Percentiles rank a stretch among this genome's conserved stretches.
These are phyloP conservation scores for Cephalopterus ornatus DNA, from an alignment of 2,113 vertebrate genomes.

Conservation along the genomic window DNA sequence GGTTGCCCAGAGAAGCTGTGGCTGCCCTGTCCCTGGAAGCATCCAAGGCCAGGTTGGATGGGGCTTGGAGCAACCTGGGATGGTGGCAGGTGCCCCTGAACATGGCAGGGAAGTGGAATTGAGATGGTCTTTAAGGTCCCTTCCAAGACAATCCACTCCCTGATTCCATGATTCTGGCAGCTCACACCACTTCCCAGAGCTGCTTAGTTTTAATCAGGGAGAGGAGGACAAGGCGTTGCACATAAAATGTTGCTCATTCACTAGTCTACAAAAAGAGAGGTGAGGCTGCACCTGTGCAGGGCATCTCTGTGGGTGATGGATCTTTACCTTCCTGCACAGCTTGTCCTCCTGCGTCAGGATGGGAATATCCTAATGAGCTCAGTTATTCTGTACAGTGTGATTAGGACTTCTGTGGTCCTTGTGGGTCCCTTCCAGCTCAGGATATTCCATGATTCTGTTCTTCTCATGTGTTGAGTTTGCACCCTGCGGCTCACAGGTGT, in stretches of 20 bases:
- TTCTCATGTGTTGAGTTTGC: not conserved
- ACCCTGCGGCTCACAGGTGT: not conserved
- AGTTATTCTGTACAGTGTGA: fast-evolving
- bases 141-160: not conserved
- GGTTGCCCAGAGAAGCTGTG: not conserved
- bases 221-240: not conserved
- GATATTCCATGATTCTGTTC: not conserved
- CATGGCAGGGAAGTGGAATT: not conserved
- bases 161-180: not conserved
- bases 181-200: not conserved
- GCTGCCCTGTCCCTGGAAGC: not conserved
- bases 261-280: not conserved
- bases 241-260: not conserved
- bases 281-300: not conserved
- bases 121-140: not conserved
- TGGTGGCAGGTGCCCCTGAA: not conserved
- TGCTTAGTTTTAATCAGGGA: constrained; percentile 5
- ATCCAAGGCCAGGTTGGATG: fast-evolving
- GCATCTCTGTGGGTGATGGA: not conserved
- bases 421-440: not conserved
- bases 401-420: not conserved
- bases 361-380: not conserved
- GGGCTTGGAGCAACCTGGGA: not conserved
- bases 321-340: fast-evolving
- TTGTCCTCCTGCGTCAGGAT: not conserved